Evolutionary conservation across 2,797 vertebrate species (phyloP), one percentile per base, ranked within the genome.

Genomic region (Hydrocynus forskahlii): DNA sequence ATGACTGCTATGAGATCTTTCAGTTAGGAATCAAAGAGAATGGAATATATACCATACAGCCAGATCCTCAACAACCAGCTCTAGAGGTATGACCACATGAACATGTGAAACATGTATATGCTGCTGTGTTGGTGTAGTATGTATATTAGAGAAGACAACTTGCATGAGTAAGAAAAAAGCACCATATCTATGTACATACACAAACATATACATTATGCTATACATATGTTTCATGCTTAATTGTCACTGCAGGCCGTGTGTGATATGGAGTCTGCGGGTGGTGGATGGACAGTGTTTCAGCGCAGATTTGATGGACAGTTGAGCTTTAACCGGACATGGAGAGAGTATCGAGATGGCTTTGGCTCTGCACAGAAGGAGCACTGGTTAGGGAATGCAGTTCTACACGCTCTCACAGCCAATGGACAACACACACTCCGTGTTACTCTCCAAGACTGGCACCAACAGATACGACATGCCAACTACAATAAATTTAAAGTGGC

Each of bases 21-120:
- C 92, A 87, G 72, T 88, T 94, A 43, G 95, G 95, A 67, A 95
- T 96, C 87, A 92, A 91, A 90, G 95, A 96, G 80, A 94, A 93
- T 25, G 95, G 95, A 69, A 95, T 96, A 88, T 96, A 96, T 88
- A 96, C 94, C 75, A 95, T 96, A 85, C 95, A 96, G 79, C 95
- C 95, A 48, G 93, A 95, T 83, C 90, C 92, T 74, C 84, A 88
- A n/a, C 80, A 87, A 29, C 92, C 92, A 3, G 92, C 93, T 1
- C 81, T 95, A 76, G 95, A 96, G 95, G 95, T 95, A 91, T 7
- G 95, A 93, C 92, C 94, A 90, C 17, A 40, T 50, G 40, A 5
- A 59, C 13, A 25, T 38, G n/a, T 52, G 54, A 64, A 9, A 40
- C 43, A 23, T 5, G 12, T 17, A 63, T 75, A 21, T 60, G 43